These are phyloP conservation scores for Gryllus bimaculatus DNA, from an alignment of 1,140 invertebrate species.

Conservation along the genomic window DNA sequence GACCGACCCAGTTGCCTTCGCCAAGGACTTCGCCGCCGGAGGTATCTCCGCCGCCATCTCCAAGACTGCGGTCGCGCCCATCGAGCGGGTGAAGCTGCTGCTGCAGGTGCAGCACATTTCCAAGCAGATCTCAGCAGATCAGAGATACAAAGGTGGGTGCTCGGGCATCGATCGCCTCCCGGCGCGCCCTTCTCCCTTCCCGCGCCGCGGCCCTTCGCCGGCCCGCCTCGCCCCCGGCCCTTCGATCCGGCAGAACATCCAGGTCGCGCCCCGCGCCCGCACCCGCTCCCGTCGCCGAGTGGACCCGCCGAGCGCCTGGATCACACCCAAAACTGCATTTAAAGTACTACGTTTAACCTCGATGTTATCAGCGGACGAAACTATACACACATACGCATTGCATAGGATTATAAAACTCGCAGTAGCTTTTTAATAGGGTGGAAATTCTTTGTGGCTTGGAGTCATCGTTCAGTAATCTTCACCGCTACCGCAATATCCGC, in stretches of 20 bases:
- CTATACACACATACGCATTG: no score
- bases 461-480: no score
- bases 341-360: no score
- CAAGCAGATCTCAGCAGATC: conserved; percentile 69
- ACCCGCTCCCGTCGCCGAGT: no score
- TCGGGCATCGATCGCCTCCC: neutral
- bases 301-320: no score
- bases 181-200: neutral
- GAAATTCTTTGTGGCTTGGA: no score
- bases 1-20: conserved; percentile 43
- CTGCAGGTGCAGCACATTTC: conserved; percentile 81
- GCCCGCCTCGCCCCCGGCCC: neutral
- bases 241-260: neutral
- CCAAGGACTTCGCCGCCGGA: conserved; percentile 76
- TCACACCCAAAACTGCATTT: no score
- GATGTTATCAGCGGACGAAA: no score
- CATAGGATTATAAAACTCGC: no score
- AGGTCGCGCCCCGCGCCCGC: no score
- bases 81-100: conserved; percentile 84
- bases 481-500: no score
- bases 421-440: no score
- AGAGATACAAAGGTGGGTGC: conserved; percentile 69
- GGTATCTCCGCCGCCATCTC: conserved; percentile 80
- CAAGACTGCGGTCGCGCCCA: conserved; percentile 78
- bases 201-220: neutral